Base-by-base conservation (phyloP, 2,888 invertebrate species). In the Bembecia ichneumoniformis region DNA sequence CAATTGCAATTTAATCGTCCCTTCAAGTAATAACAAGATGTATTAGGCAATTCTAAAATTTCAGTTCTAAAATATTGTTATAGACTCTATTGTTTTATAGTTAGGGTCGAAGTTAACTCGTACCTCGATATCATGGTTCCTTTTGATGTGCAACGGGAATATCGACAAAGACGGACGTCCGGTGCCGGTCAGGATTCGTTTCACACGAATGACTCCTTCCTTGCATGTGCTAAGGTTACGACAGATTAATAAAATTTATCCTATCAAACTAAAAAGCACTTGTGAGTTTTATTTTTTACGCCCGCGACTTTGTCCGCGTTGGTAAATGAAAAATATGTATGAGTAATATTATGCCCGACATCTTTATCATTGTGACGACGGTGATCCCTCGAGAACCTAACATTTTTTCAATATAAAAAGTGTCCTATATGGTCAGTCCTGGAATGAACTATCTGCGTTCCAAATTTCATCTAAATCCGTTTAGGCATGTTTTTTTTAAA, bases 101-200 rank as follows among this genome's bases (percentile, higher is more conserved):
- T 52, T 47, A 54, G 51, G 47, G 59, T 62, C 82, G 83, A 74
- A 74, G 82, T 78, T 70, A 65, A 76, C 13, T 77, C 61, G 73
- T 66, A 51, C 56, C 57, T 59, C 49, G 51, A 65, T 64, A 66
- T 69, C 58, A 64, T 71, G 69, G 68, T 64, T 80, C 79, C 77
- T 82, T 86, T 86, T 86, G 86, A 86, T 76, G 86, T 86, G 68
- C 79, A 79, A 83, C 79, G 79, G 83, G 84, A 84, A 86, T 82
- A 84, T 83, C 81, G 80, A 79, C 82, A 80, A 83, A 86, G 86
- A 82, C 87, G 87, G 87, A 87, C 77, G 86, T 87, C 87, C 87
- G 87, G 82, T 84, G 78, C 86, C 86, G 87, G 87, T 84, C 83
- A 84, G 86, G 84, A 84, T 84, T 86, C 79, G 78, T 83, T 84